A percentile compares a stretch with the other conserved stretches of the same genome.
phyloP scores from a whole-genome alignment of 2,888 invertebrate species.

The Aphidius colemani region DNA sequence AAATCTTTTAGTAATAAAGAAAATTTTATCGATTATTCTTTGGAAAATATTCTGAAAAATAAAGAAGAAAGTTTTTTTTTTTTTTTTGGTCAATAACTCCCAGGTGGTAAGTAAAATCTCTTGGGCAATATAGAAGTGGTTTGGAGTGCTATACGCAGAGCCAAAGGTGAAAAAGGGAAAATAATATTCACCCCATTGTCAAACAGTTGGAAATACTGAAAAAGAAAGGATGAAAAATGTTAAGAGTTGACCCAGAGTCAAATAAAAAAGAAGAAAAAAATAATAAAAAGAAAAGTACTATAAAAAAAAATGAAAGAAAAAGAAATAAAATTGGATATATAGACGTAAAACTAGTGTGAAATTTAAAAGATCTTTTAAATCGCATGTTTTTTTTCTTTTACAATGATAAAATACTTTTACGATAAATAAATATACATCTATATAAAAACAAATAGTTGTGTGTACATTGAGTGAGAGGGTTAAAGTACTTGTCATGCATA shows the following conservation, averaged over 20 bases:
- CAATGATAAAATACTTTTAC: too few species aligned
- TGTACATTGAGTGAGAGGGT: too few species aligned
- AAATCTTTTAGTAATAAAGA: neutral
- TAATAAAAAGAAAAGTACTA: slow-evolving; percentile 8
- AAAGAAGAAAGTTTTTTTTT: too few species aligned
- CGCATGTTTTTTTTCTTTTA: too few species aligned
- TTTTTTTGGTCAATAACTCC: too few species aligned
- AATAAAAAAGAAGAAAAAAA: neutral
- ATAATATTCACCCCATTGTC: slow-evolving; percentile 42
- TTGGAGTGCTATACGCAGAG: neutral
- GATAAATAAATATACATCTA: too few species aligned
- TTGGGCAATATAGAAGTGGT: too few species aligned
- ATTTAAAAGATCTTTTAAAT: neutral
- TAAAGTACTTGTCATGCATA: slow-evolving; percentile 2
- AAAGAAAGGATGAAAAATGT: slow-evolving; percentile 4
- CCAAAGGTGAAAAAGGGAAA: slow-evolving; percentile 27
- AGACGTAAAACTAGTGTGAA: slow-evolving; percentile 15
- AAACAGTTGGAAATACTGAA: slow-evolving; percentile 33
- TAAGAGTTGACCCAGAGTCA: neutral
- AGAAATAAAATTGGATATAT: slow-evolving; percentile 16
- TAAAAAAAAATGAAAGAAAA: slow-evolving; percentile 5
- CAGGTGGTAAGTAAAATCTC: too few species aligned
- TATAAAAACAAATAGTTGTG: too few species aligned
- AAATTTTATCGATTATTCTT: neutral
- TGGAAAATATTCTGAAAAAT: too few species aligned